Evolutionary conservation across 2,888 invertebrate species (phyloP), one percentile per base, ranked within the genome.

Genomic region (Stenchaetothrips biformis): DNA sequence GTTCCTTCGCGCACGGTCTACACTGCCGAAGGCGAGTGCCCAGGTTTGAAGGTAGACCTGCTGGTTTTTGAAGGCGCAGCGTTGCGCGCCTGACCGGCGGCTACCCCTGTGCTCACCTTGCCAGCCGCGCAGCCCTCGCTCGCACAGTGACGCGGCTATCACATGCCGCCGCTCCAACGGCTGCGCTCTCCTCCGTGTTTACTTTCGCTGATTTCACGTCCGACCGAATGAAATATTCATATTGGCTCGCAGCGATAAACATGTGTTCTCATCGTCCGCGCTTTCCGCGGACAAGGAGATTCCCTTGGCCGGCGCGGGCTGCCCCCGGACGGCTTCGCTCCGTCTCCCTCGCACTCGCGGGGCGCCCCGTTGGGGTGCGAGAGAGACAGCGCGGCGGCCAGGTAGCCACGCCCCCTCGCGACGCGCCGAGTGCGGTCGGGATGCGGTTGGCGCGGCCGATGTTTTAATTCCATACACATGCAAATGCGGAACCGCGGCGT

Each of bases 161-260:
- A n/a, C 53, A 9, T 18, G 16, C 53, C 18, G 9, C 18, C 53
- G 4, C 53, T 11, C 1, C 18, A 13, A 13, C 53, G 16, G 4
- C 67, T 6, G 67, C n/a, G 9, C 67, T 67, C 67, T 67, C 21
- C 67, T 7, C 25, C 11, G 67, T 74, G 67, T 74, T 74, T 74
- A 74, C 67, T 25, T 25, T 74, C 67, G 67, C 67, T 74, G 67
- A 74, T 74, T 74, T 74, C 67, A 74, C 67, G 67, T 74, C 67
- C 67, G 67, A n/a, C 37, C 67, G 67, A 74, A 74, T 74, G 67
- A 74, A 74, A 74, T 74, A 74, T 74, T 74, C 67, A 74, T 74
- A 74, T 74, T 74, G 67, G 67, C 67, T 74, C 25, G 67, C 67
- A 74, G 67, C 67, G 67, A 74, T 74, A 74, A 25, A 74, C 67